Conservation (phyloP, 2,797 vertebrate genomes). For the Cynodonichthys magdalenae region DNA sequence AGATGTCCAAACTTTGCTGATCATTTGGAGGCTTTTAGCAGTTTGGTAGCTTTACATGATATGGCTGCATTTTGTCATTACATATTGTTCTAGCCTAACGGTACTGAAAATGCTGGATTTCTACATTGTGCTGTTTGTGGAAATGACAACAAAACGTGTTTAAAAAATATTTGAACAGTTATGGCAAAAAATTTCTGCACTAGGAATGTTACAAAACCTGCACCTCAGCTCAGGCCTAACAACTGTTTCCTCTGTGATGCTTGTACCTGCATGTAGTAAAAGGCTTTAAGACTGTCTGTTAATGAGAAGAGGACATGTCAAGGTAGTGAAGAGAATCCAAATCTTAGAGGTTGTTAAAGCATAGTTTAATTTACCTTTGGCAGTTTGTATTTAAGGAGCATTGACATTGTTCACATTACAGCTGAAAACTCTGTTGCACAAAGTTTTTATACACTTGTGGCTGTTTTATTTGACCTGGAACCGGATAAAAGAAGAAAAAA, state of each 20-base stretch:
- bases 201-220: conserved; percentile 69
- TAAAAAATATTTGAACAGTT: conserved; percentile 43
- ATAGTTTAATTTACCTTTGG: conserved; percentile 44
- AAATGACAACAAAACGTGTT: conserved; percentile 60
- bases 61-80: conserved; percentile 66
- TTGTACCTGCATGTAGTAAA: conserved; percentile 69
- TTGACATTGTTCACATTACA: conserved; percentile 28
- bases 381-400: conserved; percentile 25
- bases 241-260: conserved; percentile 58
- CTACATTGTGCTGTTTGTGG: conserved; percentile 53
- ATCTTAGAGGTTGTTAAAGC: conserved; percentile 39
- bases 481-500: no score
- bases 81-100: conserved; percentile 63
- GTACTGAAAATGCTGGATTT: conserved; percentile 78
- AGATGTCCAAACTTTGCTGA: conserved; percentile 36
- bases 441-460: conserved; percentile 29
- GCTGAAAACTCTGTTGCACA: conserved; percentile 5
- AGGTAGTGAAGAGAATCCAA: conserved; percentile 10
- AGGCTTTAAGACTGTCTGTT: conserved; percentile 60
- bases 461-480: background rate
- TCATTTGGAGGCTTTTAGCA: conserved; percentile 24
- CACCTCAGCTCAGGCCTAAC: conserved; percentile 66
- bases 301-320: conserved; percentile 41
- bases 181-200: conserved; percentile 44
- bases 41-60: conserved; percentile 59